Conservation (phyloP, 2,888 invertebrate genomes). For the Leucania comma region DNA sequence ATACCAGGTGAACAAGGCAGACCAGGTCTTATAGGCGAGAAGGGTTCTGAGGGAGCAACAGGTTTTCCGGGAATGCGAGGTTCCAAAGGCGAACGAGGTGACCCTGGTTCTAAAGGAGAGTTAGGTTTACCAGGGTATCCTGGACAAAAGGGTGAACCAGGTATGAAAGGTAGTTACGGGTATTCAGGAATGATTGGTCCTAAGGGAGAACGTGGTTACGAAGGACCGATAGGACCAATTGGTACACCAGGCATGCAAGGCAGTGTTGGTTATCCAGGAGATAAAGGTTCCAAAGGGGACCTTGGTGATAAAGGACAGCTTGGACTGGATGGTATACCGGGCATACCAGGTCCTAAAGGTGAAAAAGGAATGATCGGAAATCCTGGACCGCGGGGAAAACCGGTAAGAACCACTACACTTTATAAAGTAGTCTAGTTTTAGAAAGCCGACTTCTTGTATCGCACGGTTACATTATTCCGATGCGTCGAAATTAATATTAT, state of each 20-base stretch:
- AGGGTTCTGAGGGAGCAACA: background rate
- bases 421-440: background rate
- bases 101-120: background rate
- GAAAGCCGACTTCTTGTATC: background rate
- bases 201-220: background rate
- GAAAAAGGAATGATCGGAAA: background rate
- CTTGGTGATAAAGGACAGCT: fast-evolving
- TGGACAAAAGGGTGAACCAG: background rate
- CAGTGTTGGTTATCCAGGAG: background rate
- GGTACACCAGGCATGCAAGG: background rate
- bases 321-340: background rate
- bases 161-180: background rate
- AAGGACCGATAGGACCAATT: background rate
- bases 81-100: background rate
- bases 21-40: background rate
- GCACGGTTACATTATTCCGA: too few species aligned
- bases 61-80: background rate
- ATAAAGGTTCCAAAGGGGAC: background rate
- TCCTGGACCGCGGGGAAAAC: background rate
- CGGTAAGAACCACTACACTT: constrained; percentile 3
- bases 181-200: background rate
- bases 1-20: background rate
- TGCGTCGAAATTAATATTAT: too few species aligned
- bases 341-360: background rate
- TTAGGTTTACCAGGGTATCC: background rate